A percentile compares a stretch with the other conserved stretches of the same genome.
phyloP scores from a whole-genome alignment of 2,797 vertebrate species.

The Silurus aristotelis region DNA sequence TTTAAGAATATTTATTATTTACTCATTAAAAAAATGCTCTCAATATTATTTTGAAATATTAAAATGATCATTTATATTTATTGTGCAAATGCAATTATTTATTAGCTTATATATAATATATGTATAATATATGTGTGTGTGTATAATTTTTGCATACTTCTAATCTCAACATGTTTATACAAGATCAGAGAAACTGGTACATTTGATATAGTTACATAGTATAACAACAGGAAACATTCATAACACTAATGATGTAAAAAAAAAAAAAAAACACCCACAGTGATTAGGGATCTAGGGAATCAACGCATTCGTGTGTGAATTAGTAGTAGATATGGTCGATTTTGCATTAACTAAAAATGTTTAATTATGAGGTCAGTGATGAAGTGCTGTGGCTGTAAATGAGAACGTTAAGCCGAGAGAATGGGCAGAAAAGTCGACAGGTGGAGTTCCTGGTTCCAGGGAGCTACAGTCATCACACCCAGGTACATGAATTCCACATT shows the following conservation, averaged over 20 bases:
- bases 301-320: not conserved
- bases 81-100: not conserved
- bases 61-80: not conserved
- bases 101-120: not conserved
- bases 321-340: not conserved
- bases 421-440: slow-evolving; percentile 59
- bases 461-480: slow-evolving; percentile 63
- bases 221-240: not conserved
- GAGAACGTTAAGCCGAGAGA: slow-evolving; percentile 68
- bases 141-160: not conserved
- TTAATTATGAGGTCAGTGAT: slow-evolving; percentile 33
- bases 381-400: slow-evolving; percentile 69
- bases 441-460: slow-evolving; percentile 62
- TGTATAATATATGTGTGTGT: too few relatives aligned
- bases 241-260: not conserved
- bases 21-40: not conserved
- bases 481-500: slow-evolving; percentile 59
- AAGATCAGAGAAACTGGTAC: not conserved
- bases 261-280: not conserved
- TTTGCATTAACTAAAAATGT: not conserved
- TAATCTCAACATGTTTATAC: not conserved
- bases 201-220: not conserved
- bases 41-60: not conserved
- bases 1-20: not conserved
- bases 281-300: not conserved